Base-by-base conservation (phyloP, 2,888 invertebrate species). In the Protonemura montana region DNA sequence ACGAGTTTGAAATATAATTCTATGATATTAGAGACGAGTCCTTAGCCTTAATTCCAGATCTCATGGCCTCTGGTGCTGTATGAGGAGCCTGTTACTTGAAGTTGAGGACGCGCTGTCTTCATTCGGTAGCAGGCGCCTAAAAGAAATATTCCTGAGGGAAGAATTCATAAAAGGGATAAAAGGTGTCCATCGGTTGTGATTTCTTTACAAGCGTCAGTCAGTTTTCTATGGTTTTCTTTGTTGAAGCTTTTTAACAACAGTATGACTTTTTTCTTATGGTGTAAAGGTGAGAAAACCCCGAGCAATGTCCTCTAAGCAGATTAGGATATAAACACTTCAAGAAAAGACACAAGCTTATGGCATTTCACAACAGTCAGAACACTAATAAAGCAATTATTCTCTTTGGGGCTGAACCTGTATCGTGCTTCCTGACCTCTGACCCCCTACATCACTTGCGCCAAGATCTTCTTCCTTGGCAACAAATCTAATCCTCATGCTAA, bases 1-100 rank as follows among this genome's bases (percentile, higher is more conserved):
- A 82, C 82, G 35, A 82, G 82, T 82, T 82, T 82, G 59, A 59
- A 16, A n/a, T 82, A 82, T 82, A 82, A 82, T 82, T 26, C 16
- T 78, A 78, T 78, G 28, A 78, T 21, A 78, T 78, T 78, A 78
- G 26, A 78, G 78, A 78, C 10, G 78, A 78, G 78, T 27, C 78
- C 78, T 78, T 78, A 78, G 78, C 78, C 78, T 78, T 78, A 78
- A 78, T 78, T 78, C 78, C 26, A 28, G 59, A 7, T 59, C 59
- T 59, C 59, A 59, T 59, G 59, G 59, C 13, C 59, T 59, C 59
- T 59, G 59, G 59, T 59, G 21, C 59, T 10, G 21, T 59, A 59
- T 59, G 59, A 21, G 7, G 59, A 59, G 59, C 59, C 59, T 59
- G 59, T 59, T 59, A 59, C 21, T 59, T 16, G 16, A 59, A 59